Evolutionary conservation across 1,140 invertebrate species (phyloP).

Genomic region (Zaprionus davidi): DNA sequence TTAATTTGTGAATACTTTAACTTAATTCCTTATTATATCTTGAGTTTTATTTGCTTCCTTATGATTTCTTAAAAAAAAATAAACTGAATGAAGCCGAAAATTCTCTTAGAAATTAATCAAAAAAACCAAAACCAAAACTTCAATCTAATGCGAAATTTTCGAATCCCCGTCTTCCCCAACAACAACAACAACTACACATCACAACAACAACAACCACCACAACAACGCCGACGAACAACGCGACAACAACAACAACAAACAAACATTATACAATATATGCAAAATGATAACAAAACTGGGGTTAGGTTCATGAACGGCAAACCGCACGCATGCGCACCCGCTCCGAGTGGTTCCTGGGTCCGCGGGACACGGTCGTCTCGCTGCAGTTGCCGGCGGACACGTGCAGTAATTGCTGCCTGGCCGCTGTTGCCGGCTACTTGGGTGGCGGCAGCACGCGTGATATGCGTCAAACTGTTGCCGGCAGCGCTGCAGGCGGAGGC

Average conservation of each 20-base stretch:
- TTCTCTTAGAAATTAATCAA: conserved; percentile 26
- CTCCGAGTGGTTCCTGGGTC: conserved; percentile 96
- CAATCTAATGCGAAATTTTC: conserved; percentile 81
- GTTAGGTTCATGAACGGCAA: conserved; percentile 96
- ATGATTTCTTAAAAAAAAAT: conserved; percentile 18
- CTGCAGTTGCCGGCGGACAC: conserved; percentile 70
- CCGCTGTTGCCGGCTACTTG: conserved; percentile 66
- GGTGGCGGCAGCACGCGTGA: conserved; percentile 55
- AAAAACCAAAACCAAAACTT: conserved; percentile 50
- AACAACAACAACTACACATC: conserved; percentile 43
- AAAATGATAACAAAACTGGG: conserved; percentile 29
- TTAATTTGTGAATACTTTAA: conserved; percentile 41
- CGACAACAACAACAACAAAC: conserved; percentile 34
- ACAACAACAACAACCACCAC: conserved; percentile 41
- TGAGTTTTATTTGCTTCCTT: conserved; percentile 24
- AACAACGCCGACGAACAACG: conserved; percentile 18
- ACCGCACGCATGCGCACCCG: conserved; percentile 95
- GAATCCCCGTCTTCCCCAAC: conserved; percentile 71
- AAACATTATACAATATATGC: conserved; percentile 25
- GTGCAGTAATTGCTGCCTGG: conserved; percentile 79
- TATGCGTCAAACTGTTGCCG: conserved; percentile 16
- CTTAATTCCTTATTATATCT: conserved; percentile 23
- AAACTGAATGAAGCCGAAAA: conserved; percentile 30
- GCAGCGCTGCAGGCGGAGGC: conserved; percentile 15
- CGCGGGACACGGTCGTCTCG: conserved; percentile 84